phyloP scores from a whole-genome alignment of 1,140 invertebrate genomes.

The Drosophila parvula region DNA sequence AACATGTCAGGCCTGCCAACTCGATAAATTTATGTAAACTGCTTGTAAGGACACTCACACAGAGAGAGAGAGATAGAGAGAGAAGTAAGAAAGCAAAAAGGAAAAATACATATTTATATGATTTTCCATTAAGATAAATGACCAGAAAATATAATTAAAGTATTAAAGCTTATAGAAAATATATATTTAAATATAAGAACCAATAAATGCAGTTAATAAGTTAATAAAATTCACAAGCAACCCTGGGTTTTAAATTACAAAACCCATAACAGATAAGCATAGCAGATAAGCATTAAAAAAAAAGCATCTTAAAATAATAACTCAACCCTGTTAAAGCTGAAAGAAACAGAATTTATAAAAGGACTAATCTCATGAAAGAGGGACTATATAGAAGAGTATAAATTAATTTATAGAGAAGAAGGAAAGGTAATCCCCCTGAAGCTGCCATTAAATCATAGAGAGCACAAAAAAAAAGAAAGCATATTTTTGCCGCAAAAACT shows the following conservation, averaged over 20 bases:
- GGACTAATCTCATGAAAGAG: neutral
- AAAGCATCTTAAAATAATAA: neutral
- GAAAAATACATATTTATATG: slow-evolving; percentile 7
- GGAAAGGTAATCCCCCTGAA: neutral
- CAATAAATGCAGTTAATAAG: neutral
- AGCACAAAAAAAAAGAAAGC: neutral
- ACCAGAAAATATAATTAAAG: neutral
- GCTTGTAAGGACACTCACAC: slow-evolving; percentile 18
- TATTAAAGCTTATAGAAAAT: neutral
- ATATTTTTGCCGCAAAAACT: neutral
- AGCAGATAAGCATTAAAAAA: too few relatives aligned
- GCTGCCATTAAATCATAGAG: neutral
- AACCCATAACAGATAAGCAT: too few relatives aligned
- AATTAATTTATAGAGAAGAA: neutral
- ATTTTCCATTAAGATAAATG: slow-evolving; percentile 7
- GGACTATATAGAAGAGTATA: neutral
- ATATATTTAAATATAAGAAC: neutral
- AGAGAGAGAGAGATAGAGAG: neutral
- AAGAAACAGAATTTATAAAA: neutral
- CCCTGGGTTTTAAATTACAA: neutral
- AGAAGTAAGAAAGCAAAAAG: neutral
- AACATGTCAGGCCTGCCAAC: slow-evolving; percentile 38
- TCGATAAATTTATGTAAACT: slow-evolving; percentile 65
- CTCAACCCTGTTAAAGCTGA: too few relatives aligned
- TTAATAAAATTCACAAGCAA: neutral